Evolutionary conservation across 1,140 invertebrate species (phyloP).

Genomic region (Eurosta solidaginis): DNA sequence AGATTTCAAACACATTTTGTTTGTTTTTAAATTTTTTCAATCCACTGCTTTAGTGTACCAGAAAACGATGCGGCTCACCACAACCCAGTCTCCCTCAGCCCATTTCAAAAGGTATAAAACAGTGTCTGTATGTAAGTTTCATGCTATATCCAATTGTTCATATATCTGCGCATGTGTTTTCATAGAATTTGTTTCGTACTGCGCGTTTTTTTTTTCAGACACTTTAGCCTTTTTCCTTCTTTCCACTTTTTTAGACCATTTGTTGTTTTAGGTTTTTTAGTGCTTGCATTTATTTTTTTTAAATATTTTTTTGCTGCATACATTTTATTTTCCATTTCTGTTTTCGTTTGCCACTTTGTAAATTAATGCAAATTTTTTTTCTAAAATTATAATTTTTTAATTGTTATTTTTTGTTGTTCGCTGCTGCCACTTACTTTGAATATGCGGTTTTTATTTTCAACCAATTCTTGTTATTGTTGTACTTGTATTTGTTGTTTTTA

Average conservation of each 20-base stretch:
- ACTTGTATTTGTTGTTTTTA: neutral
- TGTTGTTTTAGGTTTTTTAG: neutral
- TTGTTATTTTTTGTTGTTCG: neutral
- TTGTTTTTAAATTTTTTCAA: neutral
- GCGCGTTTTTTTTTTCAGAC: neutral
- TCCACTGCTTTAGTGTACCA: neutral
- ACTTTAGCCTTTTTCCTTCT: conserved; percentile 2
- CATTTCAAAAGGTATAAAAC: neutral
- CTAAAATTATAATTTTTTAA: neutral
- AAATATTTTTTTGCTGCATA: neutral
- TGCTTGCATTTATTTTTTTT: neutral
- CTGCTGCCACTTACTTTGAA: conserved; percentile 1
- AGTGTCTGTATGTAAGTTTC: neutral
- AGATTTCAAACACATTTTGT: neutral
- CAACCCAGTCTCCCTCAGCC: neutral
- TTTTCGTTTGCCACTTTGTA: conserved; percentile 13
- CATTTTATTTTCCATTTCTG: conserved; percentile 9
- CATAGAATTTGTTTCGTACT: neutral
- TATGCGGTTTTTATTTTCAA: conserved; percentile 12
- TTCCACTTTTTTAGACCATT: conserved; percentile 9
- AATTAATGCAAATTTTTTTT: conserved; percentile 18
- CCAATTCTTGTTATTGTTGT: neutral
- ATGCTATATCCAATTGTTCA: neutral
- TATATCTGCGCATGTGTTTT: neutral
- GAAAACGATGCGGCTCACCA: neutral